phyloP scores from a whole-genome alignment of 2,888 invertebrate species.

The Diaperis boleti region DNA sequence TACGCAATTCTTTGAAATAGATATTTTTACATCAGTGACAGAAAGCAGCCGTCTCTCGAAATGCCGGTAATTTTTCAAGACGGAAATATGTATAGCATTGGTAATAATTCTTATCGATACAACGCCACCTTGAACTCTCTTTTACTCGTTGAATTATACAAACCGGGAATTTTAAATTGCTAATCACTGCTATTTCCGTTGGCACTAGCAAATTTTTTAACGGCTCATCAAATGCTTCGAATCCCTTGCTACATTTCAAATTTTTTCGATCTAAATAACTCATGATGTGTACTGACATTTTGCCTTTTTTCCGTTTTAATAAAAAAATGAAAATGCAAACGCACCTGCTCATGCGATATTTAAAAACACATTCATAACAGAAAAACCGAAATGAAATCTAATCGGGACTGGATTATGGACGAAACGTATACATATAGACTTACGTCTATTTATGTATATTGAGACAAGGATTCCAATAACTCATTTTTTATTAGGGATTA shows the following conservation, averaged over 20 bases:
- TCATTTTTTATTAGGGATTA: constrained; percentile 9
- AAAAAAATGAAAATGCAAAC: constrained; percentile 22
- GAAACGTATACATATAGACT: constrained; percentile 8
- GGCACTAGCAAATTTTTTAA: constrained; percentile 5
- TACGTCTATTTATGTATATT: constrained; percentile 4
- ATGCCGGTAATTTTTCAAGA: not conserved
- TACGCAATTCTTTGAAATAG: too few species aligned
- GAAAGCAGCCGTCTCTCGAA: not conserved
- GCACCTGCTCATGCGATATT: constrained; percentile 21
- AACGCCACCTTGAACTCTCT: not conserved
- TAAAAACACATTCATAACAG: constrained; percentile 6
- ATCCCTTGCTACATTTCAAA: constrained; percentile 1
- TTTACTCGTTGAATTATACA: not conserved
- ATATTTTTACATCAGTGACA: too few species aligned
- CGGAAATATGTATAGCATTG: not conserved
- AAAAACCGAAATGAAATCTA: not conserved
- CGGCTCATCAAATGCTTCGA: constrained; percentile 13
- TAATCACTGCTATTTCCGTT: constrained; percentile 16
- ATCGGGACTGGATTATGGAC: constrained; percentile 3
- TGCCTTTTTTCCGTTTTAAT: constrained; percentile 11
- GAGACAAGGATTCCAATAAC: constrained; percentile 11
- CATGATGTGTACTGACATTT: constrained; percentile 13
- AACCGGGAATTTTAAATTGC: constrained; percentile 4
- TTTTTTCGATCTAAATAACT: constrained; percentile 10
- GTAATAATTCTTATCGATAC: not conserved